Conservation (phyloP, 2,888 invertebrate species). For the Geotrupes spiniger region DNA sequence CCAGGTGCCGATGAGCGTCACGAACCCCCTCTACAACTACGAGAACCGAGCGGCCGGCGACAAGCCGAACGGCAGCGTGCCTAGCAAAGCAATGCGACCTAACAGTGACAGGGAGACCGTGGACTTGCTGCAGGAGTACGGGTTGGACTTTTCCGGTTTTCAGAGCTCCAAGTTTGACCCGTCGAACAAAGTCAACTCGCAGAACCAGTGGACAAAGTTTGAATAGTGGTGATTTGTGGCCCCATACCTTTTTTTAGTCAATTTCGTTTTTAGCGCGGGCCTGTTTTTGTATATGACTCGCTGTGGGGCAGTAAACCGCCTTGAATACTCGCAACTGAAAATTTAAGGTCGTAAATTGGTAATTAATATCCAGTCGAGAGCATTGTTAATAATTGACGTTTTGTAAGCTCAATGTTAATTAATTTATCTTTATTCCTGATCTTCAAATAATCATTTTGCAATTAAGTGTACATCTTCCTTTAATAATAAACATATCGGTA, state of each 20-base stretch:
- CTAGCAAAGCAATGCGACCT: conserved; percentile 53
- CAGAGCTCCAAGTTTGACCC: conserved; percentile 45
- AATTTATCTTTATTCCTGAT: no score
- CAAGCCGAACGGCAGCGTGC: conserved; percentile 51
- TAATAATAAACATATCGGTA: no score
- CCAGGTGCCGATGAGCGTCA: conserved; percentile 52
- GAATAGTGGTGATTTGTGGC: conserved; percentile 42
- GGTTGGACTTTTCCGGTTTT: conserved; percentile 63
- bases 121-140: conserved; percentile 71
- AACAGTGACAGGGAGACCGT: conserved; percentile 53
- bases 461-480: no score
- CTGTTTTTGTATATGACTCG: no score
- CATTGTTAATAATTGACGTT: no score
- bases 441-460: no score
- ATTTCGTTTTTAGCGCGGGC: conserved; percentile 1
- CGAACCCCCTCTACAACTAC: conserved; percentile 54
- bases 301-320: no score
- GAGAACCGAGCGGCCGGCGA: conserved; percentile 36
- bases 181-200: conserved; percentile 50
- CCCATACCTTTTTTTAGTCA: conserved; percentile 3
- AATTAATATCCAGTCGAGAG: no score
- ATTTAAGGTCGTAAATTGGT: no score
- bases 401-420: no score
- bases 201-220: conserved; percentile 61
- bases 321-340: no score